Evolutionary conservation across 92 coral and sea anemone species (phyloP).

Genomic region (Paragorgia papillata): DNA sequence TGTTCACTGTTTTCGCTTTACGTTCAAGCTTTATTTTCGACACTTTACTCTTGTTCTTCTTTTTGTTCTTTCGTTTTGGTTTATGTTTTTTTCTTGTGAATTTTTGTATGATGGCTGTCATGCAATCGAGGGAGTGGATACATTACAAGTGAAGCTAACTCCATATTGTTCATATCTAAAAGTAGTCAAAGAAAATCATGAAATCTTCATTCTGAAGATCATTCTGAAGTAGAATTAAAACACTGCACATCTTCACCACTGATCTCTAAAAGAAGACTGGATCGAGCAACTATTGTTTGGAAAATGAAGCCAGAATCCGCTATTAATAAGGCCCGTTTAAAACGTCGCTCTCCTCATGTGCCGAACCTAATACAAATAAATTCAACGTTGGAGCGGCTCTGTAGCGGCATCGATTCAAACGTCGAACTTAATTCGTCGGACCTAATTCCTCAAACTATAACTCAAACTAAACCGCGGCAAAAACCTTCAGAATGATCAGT

Average conservation of each 20-base stretch:
- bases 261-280: too few species aligned
- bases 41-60: background rate
- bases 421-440: too few species aligned
- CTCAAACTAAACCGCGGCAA: too few species aligned
- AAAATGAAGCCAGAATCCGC: background rate
- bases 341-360: too few species aligned
- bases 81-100: slow-evolving; percentile 30
- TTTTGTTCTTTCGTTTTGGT: slow-evolving; percentile 9
- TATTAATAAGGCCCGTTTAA: background rate
- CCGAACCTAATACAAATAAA: too few species aligned
- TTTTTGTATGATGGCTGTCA: background rate
- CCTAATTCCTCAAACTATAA: too few species aligned
- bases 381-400: too few species aligned
- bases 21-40: background rate
- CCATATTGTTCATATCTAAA: slow-evolving; percentile 43
- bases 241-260: too few species aligned
- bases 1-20: background rate
- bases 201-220: background rate
- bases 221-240: too few species aligned
- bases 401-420: too few species aligned
- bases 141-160: slow-evolving; percentile 33
- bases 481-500: too few species aligned
- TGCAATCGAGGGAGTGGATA: slow-evolving; percentile 19
- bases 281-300: too few species aligned
- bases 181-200: background rate